Conservation (phyloP, 1,140 invertebrate genomes). For the Drosophila nikananu region DNA sequence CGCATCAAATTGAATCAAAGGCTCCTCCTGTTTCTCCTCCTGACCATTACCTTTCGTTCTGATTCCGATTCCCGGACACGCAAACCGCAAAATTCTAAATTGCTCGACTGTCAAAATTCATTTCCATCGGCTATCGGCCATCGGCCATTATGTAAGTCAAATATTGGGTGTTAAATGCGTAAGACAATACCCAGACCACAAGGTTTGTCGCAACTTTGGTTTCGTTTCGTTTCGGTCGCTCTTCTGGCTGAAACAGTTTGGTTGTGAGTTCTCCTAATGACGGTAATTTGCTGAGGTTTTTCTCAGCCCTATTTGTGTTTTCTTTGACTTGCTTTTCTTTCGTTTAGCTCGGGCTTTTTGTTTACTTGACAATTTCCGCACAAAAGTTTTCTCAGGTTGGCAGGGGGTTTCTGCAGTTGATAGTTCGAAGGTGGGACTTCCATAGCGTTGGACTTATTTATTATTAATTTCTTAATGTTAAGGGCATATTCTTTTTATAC, state of each 20-base stretch:
- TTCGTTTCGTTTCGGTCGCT: constrained; percentile 10
- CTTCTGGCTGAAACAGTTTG: constrained; percentile 27
- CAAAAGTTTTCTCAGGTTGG: constrained; percentile 6
- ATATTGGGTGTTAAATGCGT: constrained; percentile 50
- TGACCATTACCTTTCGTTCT: constrained; percentile 6
- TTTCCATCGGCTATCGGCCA: constrained; percentile 28
- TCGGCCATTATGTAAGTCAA: constrained; percentile 53
- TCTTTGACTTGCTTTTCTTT: constrained; percentile 22
- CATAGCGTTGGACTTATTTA: background rate
- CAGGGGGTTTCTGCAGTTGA: constrained; percentile 3
- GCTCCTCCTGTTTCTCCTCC: constrained; percentile 4
- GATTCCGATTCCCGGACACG: constrained; percentile 18
- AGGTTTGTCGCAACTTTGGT: constrained; percentile 24
- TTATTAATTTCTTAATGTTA: background rate
- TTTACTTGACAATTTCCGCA: constrained; percentile 37
- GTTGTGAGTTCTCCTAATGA: constrained; percentile 33
- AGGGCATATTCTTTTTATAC: background rate
- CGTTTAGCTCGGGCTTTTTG: constrained; percentile 23
- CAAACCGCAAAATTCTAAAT: constrained; percentile 28
- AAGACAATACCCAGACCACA: constrained; percentile 38
- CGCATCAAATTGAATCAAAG: constrained; percentile 50
- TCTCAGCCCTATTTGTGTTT: constrained; percentile 21
- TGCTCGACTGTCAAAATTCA: constrained; percentile 44
- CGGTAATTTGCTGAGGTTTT: constrained; percentile 45
- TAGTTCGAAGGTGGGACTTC: background rate